Conservation (phyloP, 2,113 vertebrate genomes). For the Mustelus asterias region DNA sequence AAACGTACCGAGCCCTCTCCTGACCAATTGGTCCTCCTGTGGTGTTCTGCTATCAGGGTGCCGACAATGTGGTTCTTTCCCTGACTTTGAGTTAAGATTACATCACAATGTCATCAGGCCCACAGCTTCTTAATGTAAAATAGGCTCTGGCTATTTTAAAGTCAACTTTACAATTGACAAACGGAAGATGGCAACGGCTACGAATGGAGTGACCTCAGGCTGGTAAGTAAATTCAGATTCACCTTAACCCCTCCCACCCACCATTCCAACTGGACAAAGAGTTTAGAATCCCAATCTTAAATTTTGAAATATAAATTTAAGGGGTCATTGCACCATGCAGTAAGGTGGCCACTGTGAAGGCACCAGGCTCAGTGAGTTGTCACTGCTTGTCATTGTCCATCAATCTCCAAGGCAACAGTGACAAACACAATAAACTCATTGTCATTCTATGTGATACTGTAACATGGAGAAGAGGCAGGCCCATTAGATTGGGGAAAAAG, state of each 20-base stretch:
- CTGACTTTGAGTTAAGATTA: neutral
- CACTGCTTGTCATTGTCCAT: neutral
- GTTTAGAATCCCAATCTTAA: neutral
- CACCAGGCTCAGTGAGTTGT: neutral
- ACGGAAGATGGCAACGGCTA: neutral
- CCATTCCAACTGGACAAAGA: neutral
- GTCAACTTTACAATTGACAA: neutral
- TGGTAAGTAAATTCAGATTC: neutral
- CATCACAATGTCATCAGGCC: neutral
- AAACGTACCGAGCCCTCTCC: neutral
- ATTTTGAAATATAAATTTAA: neutral
- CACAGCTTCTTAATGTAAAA: neutral
- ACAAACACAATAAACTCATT: neutral
- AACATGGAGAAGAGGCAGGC: neutral
- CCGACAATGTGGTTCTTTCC: neutral
- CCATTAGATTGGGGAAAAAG: neutral
- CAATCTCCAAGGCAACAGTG: neutral
- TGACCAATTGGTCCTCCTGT: neutral
- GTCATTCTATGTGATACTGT: neutral
- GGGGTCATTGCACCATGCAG: neutral
- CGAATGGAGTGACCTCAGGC: neutral
- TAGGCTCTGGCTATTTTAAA: neutral
- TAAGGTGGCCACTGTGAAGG: neutral
- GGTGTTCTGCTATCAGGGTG: neutral
- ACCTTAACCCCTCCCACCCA: neutral